Base-by-base conservation (phyloP, 2,113 vertebrate species). In the Nipponia nippon region DNA sequence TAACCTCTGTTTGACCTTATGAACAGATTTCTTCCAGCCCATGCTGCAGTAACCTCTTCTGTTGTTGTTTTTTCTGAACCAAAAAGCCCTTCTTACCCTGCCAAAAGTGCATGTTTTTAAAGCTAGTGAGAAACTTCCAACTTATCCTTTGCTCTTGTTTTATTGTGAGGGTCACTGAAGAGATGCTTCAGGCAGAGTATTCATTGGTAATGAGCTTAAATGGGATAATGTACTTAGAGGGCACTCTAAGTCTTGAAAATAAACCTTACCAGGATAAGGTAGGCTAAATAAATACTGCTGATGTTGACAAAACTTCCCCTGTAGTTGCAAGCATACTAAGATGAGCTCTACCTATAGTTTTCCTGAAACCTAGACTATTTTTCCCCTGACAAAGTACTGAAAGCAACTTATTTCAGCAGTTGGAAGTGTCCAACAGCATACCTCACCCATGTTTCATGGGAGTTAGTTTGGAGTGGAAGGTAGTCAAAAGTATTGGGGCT, bases 1-100 rank as follows among this genome's bases (percentile, higher is more conserved):
- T n/a, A 79, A 96, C 94, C 92, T 93, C 34, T 94, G 5, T 59
- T 89, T 94, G 86, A 95, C 91, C 95, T 79, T 25, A 46, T 59
- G 42, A 91, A 69, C 20, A 83, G 73, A 72, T 93, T 96, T 93
- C 9, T 71, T 75, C 55, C 30, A 55, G 29, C 25, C 47, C 11
- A 22, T 63, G 73, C 53, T 95, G 71, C 22, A 13, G 21, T 93
- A 83, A 73, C 46, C n/a, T 89, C 49, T 90, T 69, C n/a, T 73
- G 66, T 36, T 95, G 26, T 66, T 79, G 34, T 58, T 78, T 88
- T 80, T 91, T 56, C 65, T 63, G 83, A 78, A 63, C 30, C 13
- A 84, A 66, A 89, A 97, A 75, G 34, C n/a, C 42, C 36, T 92
- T 77, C 29, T 81, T 91, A 55, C 10, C 6, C 34, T 65, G 53